These are phyloP conservation scores for Chrysolina americana DNA, from an alignment of 2,888 invertebrate genomes.

Conservation along the genomic window DNA sequence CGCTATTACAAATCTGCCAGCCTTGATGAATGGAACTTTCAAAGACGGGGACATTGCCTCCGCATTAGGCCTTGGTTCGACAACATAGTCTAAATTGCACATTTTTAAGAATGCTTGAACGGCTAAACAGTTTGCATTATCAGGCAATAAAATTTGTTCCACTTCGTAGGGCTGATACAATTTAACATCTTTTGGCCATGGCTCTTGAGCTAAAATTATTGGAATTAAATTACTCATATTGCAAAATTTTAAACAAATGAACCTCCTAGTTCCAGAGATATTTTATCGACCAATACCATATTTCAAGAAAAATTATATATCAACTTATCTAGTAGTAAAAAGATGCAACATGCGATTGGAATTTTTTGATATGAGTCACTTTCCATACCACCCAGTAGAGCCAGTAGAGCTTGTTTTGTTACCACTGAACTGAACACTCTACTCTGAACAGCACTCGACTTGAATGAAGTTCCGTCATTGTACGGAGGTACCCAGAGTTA, in stretches of 20 bases:
- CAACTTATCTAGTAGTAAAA: too few species aligned
- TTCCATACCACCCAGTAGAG: too few species aligned
- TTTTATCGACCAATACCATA: constrained; percentile 60
- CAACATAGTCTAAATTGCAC: constrained; percentile 87
- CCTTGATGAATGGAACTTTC: constrained; percentile 92
- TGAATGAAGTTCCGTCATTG: too few species aligned
- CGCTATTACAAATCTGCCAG: constrained; percentile 89
- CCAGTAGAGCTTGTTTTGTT: too few species aligned
- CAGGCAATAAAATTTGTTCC: constrained; percentile 94
- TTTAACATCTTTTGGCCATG: constrained; percentile 91
- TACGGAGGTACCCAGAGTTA: too few species aligned
- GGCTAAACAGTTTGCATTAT: constrained; percentile 93
- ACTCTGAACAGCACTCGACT: too few species aligned
- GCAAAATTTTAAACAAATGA: constrained; percentile 21
- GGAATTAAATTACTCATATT: not conserved
- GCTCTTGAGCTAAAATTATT: constrained; percentile 80
- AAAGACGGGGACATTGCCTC: constrained; percentile 98
- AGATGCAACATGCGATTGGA: too few species aligned
- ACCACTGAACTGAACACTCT: too few species aligned
- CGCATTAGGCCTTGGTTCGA: constrained; percentile 90
- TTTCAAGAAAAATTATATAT: not conserved
- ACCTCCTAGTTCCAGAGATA: constrained; percentile 61
- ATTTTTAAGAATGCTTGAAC: constrained; percentile 95
- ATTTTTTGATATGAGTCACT: too few species aligned
- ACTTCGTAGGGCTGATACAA: constrained; percentile 92